Evolutionary conservation across 2,113 vertebrate genomes (phyloP).

Genomic region (Dipodomys stephensi): DNA sequence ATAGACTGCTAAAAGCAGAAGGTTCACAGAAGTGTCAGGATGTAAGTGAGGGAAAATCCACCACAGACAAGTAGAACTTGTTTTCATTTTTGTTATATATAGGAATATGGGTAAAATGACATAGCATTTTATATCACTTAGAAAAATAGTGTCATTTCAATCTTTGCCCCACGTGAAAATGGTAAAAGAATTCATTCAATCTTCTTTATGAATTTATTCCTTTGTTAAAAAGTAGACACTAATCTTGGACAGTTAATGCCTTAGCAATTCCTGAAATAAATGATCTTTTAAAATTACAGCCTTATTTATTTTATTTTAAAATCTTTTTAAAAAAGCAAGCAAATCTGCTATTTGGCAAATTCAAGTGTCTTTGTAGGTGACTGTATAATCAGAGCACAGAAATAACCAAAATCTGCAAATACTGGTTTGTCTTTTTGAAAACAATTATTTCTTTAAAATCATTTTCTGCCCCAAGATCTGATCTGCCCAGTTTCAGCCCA

Average conservation of each 20-base stretch:
- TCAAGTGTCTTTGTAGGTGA: not conserved
- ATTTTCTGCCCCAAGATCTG: conserved; percentile 32
- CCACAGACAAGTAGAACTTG: not conserved
- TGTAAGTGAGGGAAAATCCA: not conserved
- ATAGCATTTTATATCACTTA: not conserved
- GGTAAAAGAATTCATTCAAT: not conserved
- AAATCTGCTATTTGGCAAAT: conserved; percentile 34
- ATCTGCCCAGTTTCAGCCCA: conserved; percentile 79
- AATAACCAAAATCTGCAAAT: conserved; percentile 36
- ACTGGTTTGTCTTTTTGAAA: conserved; percentile 61
- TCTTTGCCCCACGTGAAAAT: conserved; percentile 10
- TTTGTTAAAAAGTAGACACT: not conserved
- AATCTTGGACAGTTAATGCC: not conserved
- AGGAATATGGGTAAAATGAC: not conserved
- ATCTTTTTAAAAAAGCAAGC: conserved; percentile 35
- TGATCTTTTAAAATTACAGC: conserved; percentile 17
- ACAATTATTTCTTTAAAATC: conserved; percentile 67
- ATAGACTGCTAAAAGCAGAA: not conserved
- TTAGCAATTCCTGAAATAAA: conserved; percentile 6
- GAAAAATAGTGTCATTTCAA: conserved; percentile 3
- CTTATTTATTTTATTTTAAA: conserved; percentile 18
- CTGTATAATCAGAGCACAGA: conserved; percentile 50
- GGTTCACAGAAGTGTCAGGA: not conserved
- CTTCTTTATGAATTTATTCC: not conserved
- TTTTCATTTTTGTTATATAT: not conserved